phyloP scores from a whole-genome alignment of 2,113 vertebrate species.

The Odontesthes bonariensis region DNA sequence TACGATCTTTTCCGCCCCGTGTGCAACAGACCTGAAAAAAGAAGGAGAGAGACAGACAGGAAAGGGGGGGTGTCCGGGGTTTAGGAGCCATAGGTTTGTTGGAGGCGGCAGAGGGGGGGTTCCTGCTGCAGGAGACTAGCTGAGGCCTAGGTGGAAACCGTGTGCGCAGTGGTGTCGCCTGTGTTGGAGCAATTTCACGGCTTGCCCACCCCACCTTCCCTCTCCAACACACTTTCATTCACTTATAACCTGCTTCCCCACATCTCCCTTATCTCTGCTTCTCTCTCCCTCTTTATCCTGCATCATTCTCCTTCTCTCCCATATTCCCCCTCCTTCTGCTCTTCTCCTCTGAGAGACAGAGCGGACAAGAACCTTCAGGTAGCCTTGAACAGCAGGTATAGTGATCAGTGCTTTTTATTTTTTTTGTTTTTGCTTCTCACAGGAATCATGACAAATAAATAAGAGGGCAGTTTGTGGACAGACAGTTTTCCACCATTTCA shows the following conservation, averaged over 20 bases:
- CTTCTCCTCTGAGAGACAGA: slow-evolving; percentile 48
- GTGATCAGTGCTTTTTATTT: slow-evolving; percentile 60
- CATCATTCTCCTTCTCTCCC: slow-evolving; percentile 44
- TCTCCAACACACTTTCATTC: slow-evolving; percentile 68
- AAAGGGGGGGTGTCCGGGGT: slow-evolving; percentile 53
- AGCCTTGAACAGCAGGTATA: slow-evolving; percentile 73
- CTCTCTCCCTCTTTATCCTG: slow-evolving; percentile 21
- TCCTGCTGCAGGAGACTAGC: slow-evolving; percentile 74
- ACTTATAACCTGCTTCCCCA: slow-evolving; percentile 66
- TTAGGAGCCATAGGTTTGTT: slow-evolving; percentile 57
- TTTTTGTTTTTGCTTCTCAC: slow-evolving; percentile 39
- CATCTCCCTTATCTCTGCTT: slow-evolving; percentile 62
- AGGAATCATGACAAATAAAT: slow-evolving; percentile 66
- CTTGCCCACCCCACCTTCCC: slow-evolving; percentile 78
- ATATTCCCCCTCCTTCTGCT: slow-evolving; percentile 21
- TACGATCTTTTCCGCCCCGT: slow-evolving; percentile 96
- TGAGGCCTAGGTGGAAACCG: slow-evolving; percentile 77
- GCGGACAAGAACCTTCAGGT: slow-evolving; percentile 66
- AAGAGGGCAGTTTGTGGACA: slow-evolving; percentile 54
- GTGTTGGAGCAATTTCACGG: slow-evolving; percentile 88
- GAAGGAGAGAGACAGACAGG: slow-evolving; percentile 65
- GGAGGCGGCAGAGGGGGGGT: slow-evolving; percentile 17
- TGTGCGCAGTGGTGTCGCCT: slow-evolving; percentile 65
- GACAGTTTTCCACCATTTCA: slow-evolving; percentile 59
- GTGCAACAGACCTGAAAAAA: slow-evolving; percentile 87